phyloP scores from a whole-genome alignment of 2,113 vertebrate genomes.

The Phyllopteryx taeniolatus region DNA sequence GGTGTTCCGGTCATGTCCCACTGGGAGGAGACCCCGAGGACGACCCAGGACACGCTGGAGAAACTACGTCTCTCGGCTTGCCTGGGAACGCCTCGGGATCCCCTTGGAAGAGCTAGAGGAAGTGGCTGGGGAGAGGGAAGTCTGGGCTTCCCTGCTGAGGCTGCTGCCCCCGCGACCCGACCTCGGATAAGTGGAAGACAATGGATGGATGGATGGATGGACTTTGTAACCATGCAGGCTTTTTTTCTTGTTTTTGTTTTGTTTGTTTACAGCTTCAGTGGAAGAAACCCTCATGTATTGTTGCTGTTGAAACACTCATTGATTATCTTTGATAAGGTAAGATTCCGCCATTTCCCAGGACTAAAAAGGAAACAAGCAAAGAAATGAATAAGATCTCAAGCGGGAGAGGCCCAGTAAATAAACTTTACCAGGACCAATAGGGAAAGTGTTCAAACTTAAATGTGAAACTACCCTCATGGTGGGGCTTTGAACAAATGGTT shows the following conservation, averaged over 20 bases:
- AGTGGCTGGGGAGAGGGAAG: neutral
- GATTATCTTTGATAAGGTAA: conserved; percentile 30
- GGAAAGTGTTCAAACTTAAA: neutral
- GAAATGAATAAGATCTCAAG: neutral
- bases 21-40: too few species aligned
- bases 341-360: conserved; percentile 3
- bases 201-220: too few species aligned
- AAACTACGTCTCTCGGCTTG: too few species aligned
- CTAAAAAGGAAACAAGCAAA: neutral
- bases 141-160: too few species aligned
- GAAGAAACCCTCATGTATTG: conserved; percentile 1
- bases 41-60: too few species aligned
- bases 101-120: too few species aligned
- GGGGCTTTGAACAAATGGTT: neutral
- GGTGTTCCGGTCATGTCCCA: too few species aligned
- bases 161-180: too few species aligned
- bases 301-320: conserved; percentile 6
- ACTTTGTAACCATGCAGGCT: conserved; percentile 23
- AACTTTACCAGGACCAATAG: neutral
- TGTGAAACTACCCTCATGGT: neutral
- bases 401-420: neutral
- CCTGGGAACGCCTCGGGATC: too few species aligned
- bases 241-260: conserved; percentile 11
- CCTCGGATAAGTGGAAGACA: too few species aligned
- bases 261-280: conserved; percentile 15